Conservation (phyloP, 2,888 invertebrate genomes). For the Drosophila lutescens region DNA sequence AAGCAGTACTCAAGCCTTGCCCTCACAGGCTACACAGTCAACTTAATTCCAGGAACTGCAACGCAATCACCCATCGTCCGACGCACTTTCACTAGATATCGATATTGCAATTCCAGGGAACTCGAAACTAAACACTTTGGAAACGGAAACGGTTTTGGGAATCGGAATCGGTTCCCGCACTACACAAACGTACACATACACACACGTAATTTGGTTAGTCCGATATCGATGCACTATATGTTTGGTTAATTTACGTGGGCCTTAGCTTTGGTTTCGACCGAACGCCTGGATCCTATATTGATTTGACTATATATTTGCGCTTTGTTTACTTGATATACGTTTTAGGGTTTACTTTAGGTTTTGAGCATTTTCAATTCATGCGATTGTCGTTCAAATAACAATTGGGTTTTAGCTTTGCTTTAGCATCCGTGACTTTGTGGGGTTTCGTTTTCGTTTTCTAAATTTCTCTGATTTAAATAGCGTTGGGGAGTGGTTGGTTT, state of each 20-base stretch:
- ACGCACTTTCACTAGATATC: conserved; percentile 19
- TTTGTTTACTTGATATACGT: conserved; percentile 40
- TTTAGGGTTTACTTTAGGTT: conserved; percentile 24
- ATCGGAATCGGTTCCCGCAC: conserved; percentile 15
- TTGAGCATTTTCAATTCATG: conserved; percentile 72
- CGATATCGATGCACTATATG: conserved; percentile 59
- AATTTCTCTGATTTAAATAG: conserved; percentile 55
- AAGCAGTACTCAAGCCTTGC: conserved; percentile 80
- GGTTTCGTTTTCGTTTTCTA: background rate
- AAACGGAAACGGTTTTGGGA: conserved; percentile 12
- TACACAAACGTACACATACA: conserved; percentile 17
- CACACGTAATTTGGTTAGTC: conserved; percentile 38
- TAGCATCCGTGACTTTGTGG: conserved; percentile 26
- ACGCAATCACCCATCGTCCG: conserved; percentile 62
- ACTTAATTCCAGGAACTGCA: conserved; percentile 85
- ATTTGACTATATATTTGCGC: conserved; percentile 53
- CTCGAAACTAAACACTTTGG: conserved; percentile 14
- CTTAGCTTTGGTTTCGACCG: conserved; percentile 71
- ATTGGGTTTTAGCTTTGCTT: conserved; percentile 32
- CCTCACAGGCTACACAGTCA: conserved; percentile 84
- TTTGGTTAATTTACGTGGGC: conserved; percentile 40
- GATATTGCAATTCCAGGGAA: background rate
- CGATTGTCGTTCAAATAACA: conserved; percentile 69
- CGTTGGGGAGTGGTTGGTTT: conserved; percentile 25
- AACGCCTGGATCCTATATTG: conserved; percentile 42